phyloP scores from a whole-genome alignment of 2,113 vertebrate genomes.

The Neofelis nebulosa region DNA sequence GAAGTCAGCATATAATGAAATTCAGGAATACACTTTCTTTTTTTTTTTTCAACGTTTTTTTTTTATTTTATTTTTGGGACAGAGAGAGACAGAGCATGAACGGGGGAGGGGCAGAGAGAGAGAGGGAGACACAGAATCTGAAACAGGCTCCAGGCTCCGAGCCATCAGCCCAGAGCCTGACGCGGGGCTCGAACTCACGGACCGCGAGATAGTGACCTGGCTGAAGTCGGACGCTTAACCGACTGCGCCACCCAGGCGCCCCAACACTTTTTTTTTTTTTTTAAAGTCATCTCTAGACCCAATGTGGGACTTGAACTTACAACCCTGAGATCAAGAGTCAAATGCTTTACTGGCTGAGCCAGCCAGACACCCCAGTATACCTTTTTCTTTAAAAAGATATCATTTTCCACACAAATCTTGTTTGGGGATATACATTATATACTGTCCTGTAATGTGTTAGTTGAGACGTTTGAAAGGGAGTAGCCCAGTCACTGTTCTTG shows the following conservation, averaged over 20 bases:
- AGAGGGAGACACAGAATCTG: too few relatives aligned
- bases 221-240: too few relatives aligned
- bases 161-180: too few relatives aligned
- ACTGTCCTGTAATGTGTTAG: fast-evolving
- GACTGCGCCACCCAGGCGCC: too few relatives aligned
- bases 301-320: neutral
- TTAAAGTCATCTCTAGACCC: neutral
- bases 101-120: too few relatives aligned
- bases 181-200: too few relatives aligned
- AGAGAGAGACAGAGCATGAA: too few relatives aligned
- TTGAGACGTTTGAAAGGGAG: fast-evolving
- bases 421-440: neutral
- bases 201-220: too few relatives aligned
- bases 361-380: neutral
- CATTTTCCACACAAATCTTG: neutral
- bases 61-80: too few relatives aligned
- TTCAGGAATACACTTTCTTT: neutral
- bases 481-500: too few relatives aligned
- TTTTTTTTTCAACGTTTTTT: too few relatives aligned
- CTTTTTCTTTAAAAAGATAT: neutral
- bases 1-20: neutral
- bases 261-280: neutral
- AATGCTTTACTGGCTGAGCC: neutral
- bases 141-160: too few relatives aligned
- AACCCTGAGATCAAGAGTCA: neutral